phyloP scores from a whole-genome alignment of 2,113 vertebrate species.

The Azemiops feae region DNA sequence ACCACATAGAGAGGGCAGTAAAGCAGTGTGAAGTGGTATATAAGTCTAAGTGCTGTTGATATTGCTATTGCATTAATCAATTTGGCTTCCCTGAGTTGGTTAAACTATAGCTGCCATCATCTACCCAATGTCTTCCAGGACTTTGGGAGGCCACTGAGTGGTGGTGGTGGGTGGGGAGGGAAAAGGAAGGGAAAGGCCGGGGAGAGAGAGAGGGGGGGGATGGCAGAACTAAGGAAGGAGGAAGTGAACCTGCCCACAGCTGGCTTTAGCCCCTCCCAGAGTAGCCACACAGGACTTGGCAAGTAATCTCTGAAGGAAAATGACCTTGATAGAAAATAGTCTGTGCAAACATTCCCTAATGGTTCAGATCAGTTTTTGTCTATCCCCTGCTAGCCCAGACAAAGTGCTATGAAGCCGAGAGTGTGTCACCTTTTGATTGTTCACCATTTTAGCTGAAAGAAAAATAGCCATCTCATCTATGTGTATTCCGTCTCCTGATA shows the following conservation, averaged over 20 bases:
- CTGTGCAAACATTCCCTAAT: no score
- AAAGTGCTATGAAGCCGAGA: neutral
- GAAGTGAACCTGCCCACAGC: neutral
- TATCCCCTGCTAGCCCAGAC: neutral
- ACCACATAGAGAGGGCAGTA: no score
- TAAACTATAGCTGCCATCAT: neutral
- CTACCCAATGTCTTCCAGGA: no score
- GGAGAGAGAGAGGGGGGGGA: neutral
- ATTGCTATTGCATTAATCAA: no score
- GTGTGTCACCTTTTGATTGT: neutral
- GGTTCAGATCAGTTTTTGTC: neutral
- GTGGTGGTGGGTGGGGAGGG: neutral
- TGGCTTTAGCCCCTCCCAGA: neutral
- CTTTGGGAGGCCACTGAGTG: no score
- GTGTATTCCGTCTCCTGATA: neutral
- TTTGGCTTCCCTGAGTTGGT: neutral
- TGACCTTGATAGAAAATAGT: no score
- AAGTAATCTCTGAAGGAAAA: no score
- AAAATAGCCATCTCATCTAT: neutral
- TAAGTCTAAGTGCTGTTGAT: no score
- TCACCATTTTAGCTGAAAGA: neutral
- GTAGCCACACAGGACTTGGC: no score
- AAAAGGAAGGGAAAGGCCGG: neutral
- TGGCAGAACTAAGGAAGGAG: neutral
- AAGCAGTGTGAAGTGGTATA: no score